phyloP scores from a whole-genome alignment of 2,113 vertebrate genomes.

The Mohoua ochrocephala region DNA sequence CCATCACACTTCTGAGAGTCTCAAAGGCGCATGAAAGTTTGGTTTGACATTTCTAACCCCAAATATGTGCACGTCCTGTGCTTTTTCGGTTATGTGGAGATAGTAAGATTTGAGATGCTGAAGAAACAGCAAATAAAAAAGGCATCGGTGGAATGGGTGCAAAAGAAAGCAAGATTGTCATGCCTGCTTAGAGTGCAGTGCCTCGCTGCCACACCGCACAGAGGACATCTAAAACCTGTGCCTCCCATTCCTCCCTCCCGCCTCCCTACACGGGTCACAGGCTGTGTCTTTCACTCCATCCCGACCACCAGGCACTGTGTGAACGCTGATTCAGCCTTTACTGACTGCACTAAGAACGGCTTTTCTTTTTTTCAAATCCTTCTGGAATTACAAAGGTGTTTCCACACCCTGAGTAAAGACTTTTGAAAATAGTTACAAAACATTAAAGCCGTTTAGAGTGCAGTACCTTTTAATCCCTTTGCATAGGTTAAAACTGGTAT shows the following conservation, averaged over 20 bases:
- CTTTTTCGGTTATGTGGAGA: neutral
- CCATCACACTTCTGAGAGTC: neutral
- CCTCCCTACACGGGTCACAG: neutral
- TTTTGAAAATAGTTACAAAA: neutral
- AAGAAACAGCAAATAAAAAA: neutral
- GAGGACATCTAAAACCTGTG: neutral
- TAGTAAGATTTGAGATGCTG: neutral
- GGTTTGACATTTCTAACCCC: neutral
- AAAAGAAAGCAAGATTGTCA: neutral
- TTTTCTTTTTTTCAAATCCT: neutral
- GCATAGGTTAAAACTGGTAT: neutral
- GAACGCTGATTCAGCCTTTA: neutral
- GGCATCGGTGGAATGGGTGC: neutral
- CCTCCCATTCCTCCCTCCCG: neutral
- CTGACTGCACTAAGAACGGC: neutral
- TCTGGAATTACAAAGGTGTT: neutral
- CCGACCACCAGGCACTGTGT: neutral
- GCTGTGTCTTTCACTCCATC: neutral
- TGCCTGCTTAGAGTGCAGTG: neutral
- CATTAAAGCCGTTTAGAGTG: neutral
- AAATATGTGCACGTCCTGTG: accelerated
- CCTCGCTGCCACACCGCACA: neutral
- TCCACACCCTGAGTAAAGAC: neutral
- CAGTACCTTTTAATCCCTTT: neutral
- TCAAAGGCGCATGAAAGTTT: neutral